Evolutionary conservation across 2,113 vertebrate genomes (phyloP).

Genomic region (Lepisosteus osseus): DNA sequence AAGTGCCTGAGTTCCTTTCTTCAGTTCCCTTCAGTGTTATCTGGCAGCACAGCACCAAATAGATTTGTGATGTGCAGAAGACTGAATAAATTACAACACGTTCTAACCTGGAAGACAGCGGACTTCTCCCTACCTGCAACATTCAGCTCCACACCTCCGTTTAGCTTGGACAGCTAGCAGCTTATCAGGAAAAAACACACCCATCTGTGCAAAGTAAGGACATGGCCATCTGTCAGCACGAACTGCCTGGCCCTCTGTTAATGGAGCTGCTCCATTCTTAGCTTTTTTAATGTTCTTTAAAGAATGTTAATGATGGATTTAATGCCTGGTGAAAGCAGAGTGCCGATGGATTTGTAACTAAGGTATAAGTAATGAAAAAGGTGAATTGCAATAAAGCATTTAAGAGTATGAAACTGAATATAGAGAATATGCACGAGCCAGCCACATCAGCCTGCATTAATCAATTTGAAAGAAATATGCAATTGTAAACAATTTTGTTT

Average conservation of each 20-base stretch:
- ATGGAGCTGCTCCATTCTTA: background rate
- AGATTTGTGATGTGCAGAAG: too few species aligned
- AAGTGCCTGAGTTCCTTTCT: too few species aligned
- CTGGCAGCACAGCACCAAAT: too few species aligned
- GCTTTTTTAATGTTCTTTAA: conserved; percentile 11
- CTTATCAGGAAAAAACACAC: conserved; percentile 5
- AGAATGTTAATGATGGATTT: conserved; percentile 20
- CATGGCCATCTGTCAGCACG: conserved; percentile 17
- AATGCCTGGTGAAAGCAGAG: conserved; percentile 1
- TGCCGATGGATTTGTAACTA: background rate
- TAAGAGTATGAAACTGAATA: too few species aligned
- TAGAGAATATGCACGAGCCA: too few species aligned
- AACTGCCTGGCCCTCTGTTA: background rate
- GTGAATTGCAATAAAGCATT: background rate
- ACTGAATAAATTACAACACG: background rate
- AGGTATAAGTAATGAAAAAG: background rate
- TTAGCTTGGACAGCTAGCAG: conserved; percentile 8
- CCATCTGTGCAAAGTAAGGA: background rate
- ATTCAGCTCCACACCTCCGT: background rate
- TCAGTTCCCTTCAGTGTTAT: too few species aligned
- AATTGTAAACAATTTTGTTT: too few species aligned
- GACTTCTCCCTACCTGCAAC: background rate
- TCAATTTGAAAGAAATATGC: too few species aligned
- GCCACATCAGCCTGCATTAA: too few species aligned
- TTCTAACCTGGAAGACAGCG: background rate